A percentile compares a stretch with the other conserved stretches of the same genome.
phyloP scores from a whole-genome alignment of 2,888 invertebrate genomes.

The Girardia tigrina region DNA sequence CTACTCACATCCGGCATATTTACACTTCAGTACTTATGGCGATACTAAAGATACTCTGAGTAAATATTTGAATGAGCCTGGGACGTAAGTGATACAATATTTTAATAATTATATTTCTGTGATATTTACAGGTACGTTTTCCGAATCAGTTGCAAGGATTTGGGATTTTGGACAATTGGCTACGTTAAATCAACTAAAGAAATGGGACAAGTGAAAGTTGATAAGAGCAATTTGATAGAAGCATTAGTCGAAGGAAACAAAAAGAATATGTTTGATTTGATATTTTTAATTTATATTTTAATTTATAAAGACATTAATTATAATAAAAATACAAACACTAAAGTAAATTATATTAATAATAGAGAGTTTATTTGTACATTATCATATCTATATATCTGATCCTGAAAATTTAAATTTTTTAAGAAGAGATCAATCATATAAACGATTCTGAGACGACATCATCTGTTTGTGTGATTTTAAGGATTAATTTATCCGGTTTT shows the following conservation, averaged over 20 bases:
- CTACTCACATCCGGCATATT: background rate
- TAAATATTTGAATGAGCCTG: slow-evolving; percentile 8
- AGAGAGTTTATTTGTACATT: too few species aligned
- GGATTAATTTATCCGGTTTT: too few species aligned
- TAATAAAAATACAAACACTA: too few species aligned
- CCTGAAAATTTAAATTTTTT: too few species aligned
- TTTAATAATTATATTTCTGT: background rate
- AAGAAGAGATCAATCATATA: too few species aligned
- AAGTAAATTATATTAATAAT: too few species aligned
- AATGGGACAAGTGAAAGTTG: slow-evolving; percentile 4
- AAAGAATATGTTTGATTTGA: background rate
- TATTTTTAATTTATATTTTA: too few species aligned
- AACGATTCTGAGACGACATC: too few species aligned
- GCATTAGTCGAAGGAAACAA: slow-evolving; percentile 4
- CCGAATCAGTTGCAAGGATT: background rate
- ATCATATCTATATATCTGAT: too few species aligned
- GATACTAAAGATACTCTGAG: slow-evolving; percentile 8
- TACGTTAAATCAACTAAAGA: background rate
- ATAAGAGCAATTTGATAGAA: slow-evolving; percentile 15
- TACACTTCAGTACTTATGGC: slow-evolving; percentile 15
- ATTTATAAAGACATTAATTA: too few species aligned
- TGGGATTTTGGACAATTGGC: background rate
- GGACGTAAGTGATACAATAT: background rate
- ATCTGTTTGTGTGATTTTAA: too few species aligned
- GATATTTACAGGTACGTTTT: background rate